Evolutionary conservation across 2,888 invertebrate genomes (phyloP), one percentile per base, ranked within the genome.

Genomic region (Ennomos fuscantarius): DNA sequence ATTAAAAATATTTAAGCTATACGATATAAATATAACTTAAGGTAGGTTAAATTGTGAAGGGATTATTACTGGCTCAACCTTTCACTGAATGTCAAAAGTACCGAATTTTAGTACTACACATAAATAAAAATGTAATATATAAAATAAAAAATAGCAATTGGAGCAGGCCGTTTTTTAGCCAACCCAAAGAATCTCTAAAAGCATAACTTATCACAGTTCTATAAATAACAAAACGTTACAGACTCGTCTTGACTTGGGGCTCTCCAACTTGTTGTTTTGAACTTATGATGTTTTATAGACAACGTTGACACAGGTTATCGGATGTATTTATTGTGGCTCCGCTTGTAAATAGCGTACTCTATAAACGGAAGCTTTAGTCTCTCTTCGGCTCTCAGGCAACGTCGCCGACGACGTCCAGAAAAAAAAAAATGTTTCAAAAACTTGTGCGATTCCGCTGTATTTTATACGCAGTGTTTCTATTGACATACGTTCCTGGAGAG

Each of bases 301-400:
- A 81, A 76, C 76, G 81, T 84, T 87, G 86, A 89, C 86, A 87
- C 82, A 86, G 87, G 90, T 88, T 91, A 90, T 90, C 90, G 69
- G 70, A 72, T 84, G 78, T 88, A 87, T 89, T 88, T 89, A 86
- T 82, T 86, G 80, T 80, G 79, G 70, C 79, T 80, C 76, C 75
- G 68, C 69, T 74, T 74, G 66, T 62, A 24, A 24, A 6, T 24
- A 70, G 63, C 73, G 67, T 68, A 73, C 77, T 72, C 78, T 78
- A 6, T 5, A 87, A 82, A 87, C 86, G 89, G 87, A 87, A 87
- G 81, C 79, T 73, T 74, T 81, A 87, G 87, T 87, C 75, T 74
- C 78, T 71, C 63, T 62, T 55, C 62, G 73, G 66, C 73, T 72
- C 73, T 64, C 73, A 72, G 67, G 70, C 73, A 72, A 74, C 32